Percentiles rank a stretch among this genome's conserved stretches.
phyloP scores from a whole-genome alignment of 2,797 vertebrate genomes.

The Myripristis murdjan region DNA sequence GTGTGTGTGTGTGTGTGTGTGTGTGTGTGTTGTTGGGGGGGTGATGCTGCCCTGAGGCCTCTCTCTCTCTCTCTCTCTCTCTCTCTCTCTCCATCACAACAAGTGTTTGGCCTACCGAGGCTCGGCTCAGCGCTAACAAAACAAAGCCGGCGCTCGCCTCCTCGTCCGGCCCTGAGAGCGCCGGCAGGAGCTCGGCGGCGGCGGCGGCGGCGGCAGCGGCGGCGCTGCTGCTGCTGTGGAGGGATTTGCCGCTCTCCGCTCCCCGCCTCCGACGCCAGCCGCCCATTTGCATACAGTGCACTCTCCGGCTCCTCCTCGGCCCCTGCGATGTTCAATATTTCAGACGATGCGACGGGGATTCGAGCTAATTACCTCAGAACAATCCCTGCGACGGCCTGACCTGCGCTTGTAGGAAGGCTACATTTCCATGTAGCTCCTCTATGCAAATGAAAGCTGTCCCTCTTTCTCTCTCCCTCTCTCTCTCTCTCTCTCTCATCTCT shows the following conservation, averaged over 20 bases:
- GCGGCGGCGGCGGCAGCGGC: too few relatives aligned
- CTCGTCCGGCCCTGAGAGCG: too few relatives aligned
- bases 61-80: too few relatives aligned
- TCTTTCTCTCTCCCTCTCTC: conserved; percentile 25
- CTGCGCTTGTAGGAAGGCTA: conserved; percentile 59
- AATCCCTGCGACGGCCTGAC: conserved; percentile 60
- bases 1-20: too few relatives aligned
- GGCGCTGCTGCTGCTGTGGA: too few relatives aligned
- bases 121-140: conserved; percentile 11
- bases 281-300: conserved; percentile 44
- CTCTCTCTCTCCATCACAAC: conserved; percentile 5
- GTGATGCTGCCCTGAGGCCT: neutral
- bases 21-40: too few relatives aligned
- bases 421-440: conserved; percentile 67
- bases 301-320: conserved; percentile 26
- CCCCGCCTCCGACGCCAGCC: neutral
- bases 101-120: conserved; percentile 11
- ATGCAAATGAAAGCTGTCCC: conserved; percentile 79
- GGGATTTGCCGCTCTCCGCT: neutral
- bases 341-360: conserved; percentile 64
- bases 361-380: conserved; percentile 74
- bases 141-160: conserved; percentile 32
- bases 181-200: too few relatives aligned
- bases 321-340: conserved; percentile 67
- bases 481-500: conserved; percentile 13